Evolutionary conservation across 2,888 invertebrate genomes (phyloP).

Genomic region (Philonicus albiceps): DNA sequence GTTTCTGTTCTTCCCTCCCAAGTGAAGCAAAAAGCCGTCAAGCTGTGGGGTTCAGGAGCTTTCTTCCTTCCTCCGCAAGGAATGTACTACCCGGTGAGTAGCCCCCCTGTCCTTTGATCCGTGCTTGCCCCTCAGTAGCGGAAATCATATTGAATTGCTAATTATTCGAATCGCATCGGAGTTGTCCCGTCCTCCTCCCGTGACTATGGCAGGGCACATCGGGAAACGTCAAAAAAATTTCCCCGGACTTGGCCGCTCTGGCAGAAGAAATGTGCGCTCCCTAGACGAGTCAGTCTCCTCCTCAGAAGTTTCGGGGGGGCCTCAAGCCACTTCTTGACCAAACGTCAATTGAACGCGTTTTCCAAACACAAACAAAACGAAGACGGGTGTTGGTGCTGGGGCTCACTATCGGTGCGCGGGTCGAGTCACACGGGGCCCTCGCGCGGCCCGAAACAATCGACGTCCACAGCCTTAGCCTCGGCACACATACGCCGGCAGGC

Average conservation of each 20-base stretch:
- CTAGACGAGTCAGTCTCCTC: not conserved
- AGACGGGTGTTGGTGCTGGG: not conserved
- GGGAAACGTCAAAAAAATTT: slow-evolving; percentile 37
- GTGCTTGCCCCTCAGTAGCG: not conserved
- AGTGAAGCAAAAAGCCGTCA: slow-evolving; percentile 73
- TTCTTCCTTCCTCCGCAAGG: slow-evolving; percentile 96
- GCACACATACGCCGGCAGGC: not conserved
- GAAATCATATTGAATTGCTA: not conserved
- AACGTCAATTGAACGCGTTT: slow-evolving; percentile 20
- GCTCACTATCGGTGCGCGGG: not conserved
- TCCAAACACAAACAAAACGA: not conserved
- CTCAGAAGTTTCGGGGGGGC: not conserved
- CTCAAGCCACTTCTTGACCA: not conserved
- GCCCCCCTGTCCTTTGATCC: not conserved
- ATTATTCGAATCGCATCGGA: not conserved
- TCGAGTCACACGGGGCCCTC: not conserved
- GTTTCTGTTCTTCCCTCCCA: slow-evolving; percentile 38
- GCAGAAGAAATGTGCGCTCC: not conserved
- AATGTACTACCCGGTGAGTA: slow-evolving; percentile 95
- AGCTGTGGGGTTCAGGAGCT: slow-evolving; percentile 97
- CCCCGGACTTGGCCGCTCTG: not conserved
- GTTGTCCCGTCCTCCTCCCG: not conserved
- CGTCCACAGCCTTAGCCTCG: not conserved
- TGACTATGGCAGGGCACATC: not conserved
- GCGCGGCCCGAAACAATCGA: not conserved